Evolutionary conservation across 1,140 invertebrate species (phyloP), one percentile per base, ranked within the genome.

Genomic region (Xylocopa sonorina): DNA sequence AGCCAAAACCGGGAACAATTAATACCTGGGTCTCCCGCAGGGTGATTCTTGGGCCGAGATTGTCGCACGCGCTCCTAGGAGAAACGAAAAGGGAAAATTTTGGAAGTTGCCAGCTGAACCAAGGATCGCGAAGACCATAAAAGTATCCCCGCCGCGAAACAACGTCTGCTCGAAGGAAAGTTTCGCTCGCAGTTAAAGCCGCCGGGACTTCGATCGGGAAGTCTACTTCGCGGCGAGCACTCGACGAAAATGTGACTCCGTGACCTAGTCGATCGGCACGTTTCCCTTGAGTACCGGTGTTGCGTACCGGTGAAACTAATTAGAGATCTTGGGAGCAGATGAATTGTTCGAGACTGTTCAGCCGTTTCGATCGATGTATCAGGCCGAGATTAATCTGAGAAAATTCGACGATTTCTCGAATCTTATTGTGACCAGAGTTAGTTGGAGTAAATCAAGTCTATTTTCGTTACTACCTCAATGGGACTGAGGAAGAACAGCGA

Each of bases 51-150:
- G 72, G 16, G 9, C 5, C 18, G 24, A 24, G 27, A n/a, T 55
- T 55, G 21, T 18, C 3, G 4, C 4, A 14, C 3, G 27, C 29
- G 18, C 7, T 27, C 32, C 7, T 0, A 58, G 9, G 32, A 18
- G n/a, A 24, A 29, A n/a, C 9, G 9, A 41, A n/a, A 32, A 38
- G n/a, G 14, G 10, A 10, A 9, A 24, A 29, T 34, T 43, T 38
- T 10, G 18, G 18, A 38, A 21, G 24, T 14, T 77, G 74, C 69
- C 74, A 69, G 10, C 60, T 58, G n/a, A 53, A 16, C 14, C 14
- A 41, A 16, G 34, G 12, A 21, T 41, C n/a, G 41, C 29, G 21
- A 41, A 27, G 24, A n/a, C 16, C 14, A 38, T 51, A 32, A 68
- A 68, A 76, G 41, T 75, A 58, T 68, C 29, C 51, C 7, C 32